These are phyloP conservation scores for Desmophyllum pertusum DNA, from an alignment of 92 coral and sea anemone species.

Conservation along the genomic window DNA sequence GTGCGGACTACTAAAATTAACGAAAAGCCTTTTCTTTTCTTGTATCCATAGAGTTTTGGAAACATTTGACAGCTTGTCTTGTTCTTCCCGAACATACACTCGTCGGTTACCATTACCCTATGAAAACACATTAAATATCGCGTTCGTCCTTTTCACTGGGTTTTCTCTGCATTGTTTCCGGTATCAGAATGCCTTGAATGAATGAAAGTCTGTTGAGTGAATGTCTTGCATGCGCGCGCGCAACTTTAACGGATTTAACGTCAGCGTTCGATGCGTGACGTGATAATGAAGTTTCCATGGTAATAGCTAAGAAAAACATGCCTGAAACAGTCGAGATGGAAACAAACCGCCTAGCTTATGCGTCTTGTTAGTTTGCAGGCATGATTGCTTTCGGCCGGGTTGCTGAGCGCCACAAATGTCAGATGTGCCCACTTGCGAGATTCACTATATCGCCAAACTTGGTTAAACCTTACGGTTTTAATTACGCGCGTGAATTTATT, in stretches of 20 bases:
- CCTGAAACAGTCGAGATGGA: background rate
- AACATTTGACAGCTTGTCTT: no score
- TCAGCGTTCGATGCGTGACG: constrained; percentile 9
- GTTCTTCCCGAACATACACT: background rate
- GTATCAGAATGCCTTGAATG: background rate
- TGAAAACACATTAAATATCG: background rate
- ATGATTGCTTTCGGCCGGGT: background rate
- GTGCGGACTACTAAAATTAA: no score
- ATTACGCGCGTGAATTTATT: background rate
- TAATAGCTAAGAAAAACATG: background rate
- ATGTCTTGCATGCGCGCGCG: constrained; percentile 12
- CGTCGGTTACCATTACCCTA: background rate
- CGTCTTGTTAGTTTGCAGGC: background rate
- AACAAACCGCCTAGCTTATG: background rate
- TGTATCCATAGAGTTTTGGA: no score
- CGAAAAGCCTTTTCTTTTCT: no score
- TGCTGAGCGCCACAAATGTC: background rate
- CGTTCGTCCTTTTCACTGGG: background rate
- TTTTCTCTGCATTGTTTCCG: background rate
- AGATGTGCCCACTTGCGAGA: no score
- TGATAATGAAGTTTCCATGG: constrained; percentile 20
- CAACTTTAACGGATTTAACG: background rate
- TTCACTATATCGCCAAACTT: background rate
- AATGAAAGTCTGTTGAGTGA: background rate
- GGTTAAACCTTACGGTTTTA: background rate